These are phyloP conservation scores for Thecocarcelia acutangulata DNA, from an alignment of 2,888 invertebrate species.

Conservation along the genomic window DNA sequence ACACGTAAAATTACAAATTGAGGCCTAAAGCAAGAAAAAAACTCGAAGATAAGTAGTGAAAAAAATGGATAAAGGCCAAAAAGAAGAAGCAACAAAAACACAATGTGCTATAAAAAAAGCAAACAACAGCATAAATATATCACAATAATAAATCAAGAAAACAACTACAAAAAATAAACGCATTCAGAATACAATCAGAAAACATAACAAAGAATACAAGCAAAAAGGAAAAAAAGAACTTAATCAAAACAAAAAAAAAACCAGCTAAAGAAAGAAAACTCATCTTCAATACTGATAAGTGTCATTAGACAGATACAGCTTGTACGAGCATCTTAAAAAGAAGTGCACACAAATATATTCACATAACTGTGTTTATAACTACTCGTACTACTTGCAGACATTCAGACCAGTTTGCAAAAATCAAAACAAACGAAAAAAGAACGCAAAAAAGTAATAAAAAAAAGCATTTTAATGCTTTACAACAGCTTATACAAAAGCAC, in stretches of 20 bases:
- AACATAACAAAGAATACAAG: slow-evolving; percentile 10
- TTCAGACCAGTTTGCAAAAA: neutral
- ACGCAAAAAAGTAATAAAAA: neutral
- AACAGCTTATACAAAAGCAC: slow-evolving; percentile 39
- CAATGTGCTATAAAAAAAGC: slow-evolving; percentile 35
- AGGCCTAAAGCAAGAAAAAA: slow-evolving; percentile 38
- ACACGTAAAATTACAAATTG: slow-evolving; percentile 61
- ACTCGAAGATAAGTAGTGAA: neutral
- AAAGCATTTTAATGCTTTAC: slow-evolving; percentile 41
- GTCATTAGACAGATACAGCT: slow-evolving; percentile 42
- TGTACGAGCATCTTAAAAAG: neutral
- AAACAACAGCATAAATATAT: slow-evolving; percentile 35
- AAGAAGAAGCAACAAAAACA: slow-evolving; percentile 32
- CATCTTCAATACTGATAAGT: slow-evolving; percentile 57
- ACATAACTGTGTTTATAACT: neutral
- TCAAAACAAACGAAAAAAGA: neutral
- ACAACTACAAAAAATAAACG: slow-evolving; percentile 11
- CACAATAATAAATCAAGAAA: slow-evolving; percentile 66
- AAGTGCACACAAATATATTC: neutral
- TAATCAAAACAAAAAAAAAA: slow-evolving; percentile 40
- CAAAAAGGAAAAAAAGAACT: slow-evolving; percentile 7
- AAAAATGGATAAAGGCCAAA: slow-evolving; percentile 16
- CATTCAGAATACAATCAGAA: slow-evolving; percentile 35
- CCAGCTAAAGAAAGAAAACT: slow-evolving; percentile 38
- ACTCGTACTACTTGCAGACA: neutral